A percentile compares a stretch with the other conserved stretches of the same genome.
Evolutionary conservation across 2,113 vertebrate species (phyloP).

Genomic region (Pristiophorus japonicus): DNA sequence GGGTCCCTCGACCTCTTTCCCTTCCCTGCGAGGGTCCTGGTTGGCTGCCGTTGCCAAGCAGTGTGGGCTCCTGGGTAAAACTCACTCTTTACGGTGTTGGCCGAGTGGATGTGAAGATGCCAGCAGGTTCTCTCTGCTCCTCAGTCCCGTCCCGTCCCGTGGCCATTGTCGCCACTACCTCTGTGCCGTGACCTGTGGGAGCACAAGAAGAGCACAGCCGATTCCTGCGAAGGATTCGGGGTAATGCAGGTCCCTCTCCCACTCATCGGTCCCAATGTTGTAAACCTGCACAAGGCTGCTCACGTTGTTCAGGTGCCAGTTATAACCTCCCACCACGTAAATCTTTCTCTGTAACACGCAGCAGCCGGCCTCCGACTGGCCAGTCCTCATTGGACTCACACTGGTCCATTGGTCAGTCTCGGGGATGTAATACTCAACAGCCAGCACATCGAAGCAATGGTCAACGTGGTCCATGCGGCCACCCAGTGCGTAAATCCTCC

Average conservation of each 20-base stretch:
- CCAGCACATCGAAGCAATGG: constrained; percentile 86
- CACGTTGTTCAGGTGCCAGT: constrained; percentile 95
- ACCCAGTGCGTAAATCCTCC: constrained; percentile 76
- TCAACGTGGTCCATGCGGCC: constrained; percentile 95
- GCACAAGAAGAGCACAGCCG: constrained; percentile 70
- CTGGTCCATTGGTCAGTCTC: constrained; percentile 89
- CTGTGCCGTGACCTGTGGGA: constrained; percentile 68
- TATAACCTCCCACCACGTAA: constrained; percentile 88
- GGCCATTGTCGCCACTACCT: constrained; percentile 51
- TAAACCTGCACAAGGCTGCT: constrained; percentile 95
- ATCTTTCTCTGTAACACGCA: constrained; percentile 81
- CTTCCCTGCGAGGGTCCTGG: neutral
- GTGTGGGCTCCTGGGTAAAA: neutral
- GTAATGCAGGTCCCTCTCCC: constrained; percentile 95
- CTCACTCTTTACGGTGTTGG: no score
- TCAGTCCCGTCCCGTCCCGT: no score
- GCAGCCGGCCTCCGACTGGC: constrained; percentile 91
- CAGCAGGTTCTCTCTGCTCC: no score
- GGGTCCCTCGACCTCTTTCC: neutral
- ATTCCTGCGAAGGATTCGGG: constrained; percentile 90
- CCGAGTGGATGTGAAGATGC: no score
- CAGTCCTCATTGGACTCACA: constrained; percentile 81
- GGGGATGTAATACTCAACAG: constrained; percentile 82
- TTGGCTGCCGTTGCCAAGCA: neutral
- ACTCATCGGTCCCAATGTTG: constrained; percentile 84